Evolutionary conservation across 2,888 invertebrate genomes (phyloP).

Genomic region (Lepidocyrtoides sp.): DNA sequence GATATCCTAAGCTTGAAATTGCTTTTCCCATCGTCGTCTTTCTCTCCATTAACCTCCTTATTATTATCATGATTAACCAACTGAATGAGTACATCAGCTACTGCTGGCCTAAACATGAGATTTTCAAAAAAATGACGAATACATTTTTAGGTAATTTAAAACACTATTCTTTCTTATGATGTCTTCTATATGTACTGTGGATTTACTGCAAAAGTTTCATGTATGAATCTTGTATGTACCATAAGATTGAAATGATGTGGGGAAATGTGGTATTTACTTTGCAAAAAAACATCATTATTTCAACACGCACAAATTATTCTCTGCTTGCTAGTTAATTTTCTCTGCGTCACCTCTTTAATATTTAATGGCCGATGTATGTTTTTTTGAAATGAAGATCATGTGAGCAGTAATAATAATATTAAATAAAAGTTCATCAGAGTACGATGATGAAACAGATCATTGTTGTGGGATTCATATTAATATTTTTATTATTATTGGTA

Average conservation of each 20-base stretch:
- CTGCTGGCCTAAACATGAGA: slow-evolving; percentile 33
- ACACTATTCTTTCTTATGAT: not conserved
- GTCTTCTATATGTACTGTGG: not conserved
- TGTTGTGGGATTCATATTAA: not conserved
- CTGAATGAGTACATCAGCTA: slow-evolving; percentile 23
- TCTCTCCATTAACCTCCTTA: slow-evolving; percentile 66
- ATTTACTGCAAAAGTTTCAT: not conserved
- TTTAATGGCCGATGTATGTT: not conserved
- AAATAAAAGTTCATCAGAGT: too few species aligned
- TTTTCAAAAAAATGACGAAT: slow-evolving; percentile 19
- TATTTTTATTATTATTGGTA: not conserved
- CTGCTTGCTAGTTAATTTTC: slow-evolving; percentile 14
- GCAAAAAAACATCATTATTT: slow-evolving; percentile 19
- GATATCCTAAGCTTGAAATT: slow-evolving; percentile 77
- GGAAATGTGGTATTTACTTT: slow-evolving; percentile 25
- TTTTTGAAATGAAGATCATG: not conserved
- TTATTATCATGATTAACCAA: slow-evolving; percentile 63
- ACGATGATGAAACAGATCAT: not conserved
- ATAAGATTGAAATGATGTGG: slow-evolving; percentile 24
- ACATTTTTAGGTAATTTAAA: slow-evolving; percentile 39
- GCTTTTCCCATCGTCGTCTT: slow-evolving; percentile 68
- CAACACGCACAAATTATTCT: slow-evolving; percentile 44
- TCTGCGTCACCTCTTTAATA: not conserved
- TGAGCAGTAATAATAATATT: not conserved
- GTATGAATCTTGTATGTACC: not conserved